Percentiles rank a stretch among this genome's conserved stretches.
These are phyloP conservation scores for Manacus vitellinus DNA, from an alignment of 2,113 vertebrate species.

Conservation along the genomic window DNA sequence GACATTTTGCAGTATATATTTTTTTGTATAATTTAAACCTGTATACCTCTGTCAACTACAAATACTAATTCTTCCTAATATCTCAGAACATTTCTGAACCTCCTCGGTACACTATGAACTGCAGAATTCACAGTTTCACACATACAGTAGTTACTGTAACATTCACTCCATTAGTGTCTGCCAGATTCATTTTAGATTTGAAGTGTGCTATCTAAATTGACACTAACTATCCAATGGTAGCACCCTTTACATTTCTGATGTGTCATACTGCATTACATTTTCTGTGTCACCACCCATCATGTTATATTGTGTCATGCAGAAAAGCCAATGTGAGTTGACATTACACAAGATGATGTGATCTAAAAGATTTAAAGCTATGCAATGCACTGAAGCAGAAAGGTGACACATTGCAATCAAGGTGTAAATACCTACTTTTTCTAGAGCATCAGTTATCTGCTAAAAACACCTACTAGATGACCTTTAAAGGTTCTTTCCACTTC, in stretches of 20 bases:
- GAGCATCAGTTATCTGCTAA: conserved; percentile 9
- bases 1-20: neutral
- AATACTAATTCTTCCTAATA: neutral
- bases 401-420: conserved; percentile 39
- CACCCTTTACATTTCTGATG: conserved; percentile 63
- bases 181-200: conserved; percentile 68
- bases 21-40: neutral
- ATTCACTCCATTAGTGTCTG: conserved; percentile 70
- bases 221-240: conserved; percentile 60
- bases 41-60: neutral
- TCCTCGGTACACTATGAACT: neutral
- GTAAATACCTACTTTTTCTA: conserved; percentile 45
- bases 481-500: neutral
- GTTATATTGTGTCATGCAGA: conserved; percentile 56
- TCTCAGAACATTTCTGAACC: neutral
- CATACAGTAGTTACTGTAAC: conserved; percentile 6
- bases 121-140: conserved; percentile 39
- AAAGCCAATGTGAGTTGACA: conserved; percentile 64
- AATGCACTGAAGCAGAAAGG: conserved; percentile 48
- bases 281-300: conserved; percentile 69
- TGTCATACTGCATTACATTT: conserved; percentile 73
- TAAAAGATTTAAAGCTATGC: conserved; percentile 48
- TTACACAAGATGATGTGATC: conserved; percentile 57
- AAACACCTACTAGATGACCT: neutral
- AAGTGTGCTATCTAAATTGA: conserved; percentile 70